These are phyloP conservation scores for Coelopa pilipes DNA, from an alignment of 2,888 invertebrate genomes.

Conservation along the genomic window DNA sequence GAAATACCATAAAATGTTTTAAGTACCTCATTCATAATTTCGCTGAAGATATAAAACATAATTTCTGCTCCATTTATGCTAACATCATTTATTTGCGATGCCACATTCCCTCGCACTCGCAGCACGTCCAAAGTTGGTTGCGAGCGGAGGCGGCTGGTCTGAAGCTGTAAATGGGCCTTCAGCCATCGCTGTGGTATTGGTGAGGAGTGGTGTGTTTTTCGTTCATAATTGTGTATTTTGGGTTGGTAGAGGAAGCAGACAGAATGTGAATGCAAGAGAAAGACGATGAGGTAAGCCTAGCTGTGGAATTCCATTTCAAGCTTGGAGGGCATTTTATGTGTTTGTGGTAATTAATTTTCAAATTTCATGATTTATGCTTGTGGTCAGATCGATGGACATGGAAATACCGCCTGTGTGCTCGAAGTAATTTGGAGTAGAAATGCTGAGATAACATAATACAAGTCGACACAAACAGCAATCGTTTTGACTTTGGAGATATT, in stretches of 20 bases:
- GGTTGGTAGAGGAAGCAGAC: not conserved
- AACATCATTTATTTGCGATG: constrained; percentile 23
- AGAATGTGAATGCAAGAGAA: no score
- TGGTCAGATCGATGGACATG: constrained; percentile 22
- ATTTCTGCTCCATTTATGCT: constrained; percentile 33
- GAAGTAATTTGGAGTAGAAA: no score
- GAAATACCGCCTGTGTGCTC: no score
- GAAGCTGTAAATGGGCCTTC: not conserved
- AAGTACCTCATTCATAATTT: constrained; percentile 34
- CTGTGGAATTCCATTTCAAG: constrained; percentile 22
- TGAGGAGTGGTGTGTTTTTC: constrained; percentile 11
- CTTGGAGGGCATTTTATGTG: constrained; percentile 8
- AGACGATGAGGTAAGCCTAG: not conserved
- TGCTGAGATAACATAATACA: no score
- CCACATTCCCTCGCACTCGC: not conserved
- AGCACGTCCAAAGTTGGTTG: not conserved
- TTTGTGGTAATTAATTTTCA: constrained; percentile 28
- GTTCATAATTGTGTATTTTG: constrained; percentile 1
- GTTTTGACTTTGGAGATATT: not conserved
- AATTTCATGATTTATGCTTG: constrained; percentile 19
- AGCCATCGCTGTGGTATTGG: not conserved
- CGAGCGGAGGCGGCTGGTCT: not conserved
- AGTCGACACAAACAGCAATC: no score
- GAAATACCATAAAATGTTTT: constrained; percentile 34
- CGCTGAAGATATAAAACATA: constrained; percentile 27